Evolutionary conservation across 2,797 vertebrate species (phyloP).

Genomic region (Gymnodraco acuticeps): DNA sequence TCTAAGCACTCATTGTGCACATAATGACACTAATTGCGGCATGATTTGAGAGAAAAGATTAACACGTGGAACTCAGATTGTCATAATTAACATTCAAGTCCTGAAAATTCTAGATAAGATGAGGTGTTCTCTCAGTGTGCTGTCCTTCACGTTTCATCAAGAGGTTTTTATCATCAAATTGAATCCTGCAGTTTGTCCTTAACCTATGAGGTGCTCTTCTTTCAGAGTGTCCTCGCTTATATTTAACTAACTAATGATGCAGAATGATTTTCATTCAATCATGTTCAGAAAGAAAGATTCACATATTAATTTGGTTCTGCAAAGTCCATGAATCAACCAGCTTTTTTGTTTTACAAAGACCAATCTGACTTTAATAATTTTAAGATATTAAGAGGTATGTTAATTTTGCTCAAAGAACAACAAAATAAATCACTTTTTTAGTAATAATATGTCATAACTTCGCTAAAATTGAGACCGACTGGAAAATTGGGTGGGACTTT

Average conservation of each 20-base stretch:
- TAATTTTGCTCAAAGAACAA: too few relatives aligned
- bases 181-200: constrained; percentile 11
- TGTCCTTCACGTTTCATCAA: constrained; percentile 14
- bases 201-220: constrained; percentile 5
- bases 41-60: constrained; percentile 45
- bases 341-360: too few relatives aligned
- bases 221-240: neutral
- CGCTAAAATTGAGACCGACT: too few relatives aligned
- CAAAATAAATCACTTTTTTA: neutral
- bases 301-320: too few relatives aligned
- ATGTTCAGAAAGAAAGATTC: too few relatives aligned
- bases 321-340: too few relatives aligned
- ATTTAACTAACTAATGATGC: neutral
- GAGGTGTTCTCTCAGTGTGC: neutral
- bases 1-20: constrained; percentile 28
- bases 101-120: constrained; percentile 16
- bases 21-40: constrained; percentile 52
- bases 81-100: constrained; percentile 49
- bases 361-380: too few relatives aligned
- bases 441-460: neutral
- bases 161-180: constrained; percentile 24
- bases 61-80: constrained; percentile 25
- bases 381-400: too few relatives aligned
- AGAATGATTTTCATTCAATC: too few relatives aligned
- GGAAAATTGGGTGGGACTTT: too few relatives aligned